phyloP scores from a whole-genome alignment of 2,888 invertebrate genomes.

The Hyalella azteca region DNA sequence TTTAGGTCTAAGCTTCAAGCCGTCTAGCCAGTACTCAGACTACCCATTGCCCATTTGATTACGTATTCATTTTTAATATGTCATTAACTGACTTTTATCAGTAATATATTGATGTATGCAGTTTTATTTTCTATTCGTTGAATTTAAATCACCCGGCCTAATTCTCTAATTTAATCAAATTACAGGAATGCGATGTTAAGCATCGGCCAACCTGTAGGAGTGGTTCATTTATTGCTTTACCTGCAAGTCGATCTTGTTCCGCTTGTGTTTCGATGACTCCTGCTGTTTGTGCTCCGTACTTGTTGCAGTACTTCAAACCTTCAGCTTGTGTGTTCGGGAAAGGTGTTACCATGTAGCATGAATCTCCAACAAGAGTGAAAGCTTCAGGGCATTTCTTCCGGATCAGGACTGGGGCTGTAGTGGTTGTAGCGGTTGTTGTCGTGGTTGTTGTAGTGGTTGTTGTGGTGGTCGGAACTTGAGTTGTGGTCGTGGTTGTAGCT shows the following conservation, averaged over 20 bases:
- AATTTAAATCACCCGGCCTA: no score
- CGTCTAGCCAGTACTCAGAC: no score
- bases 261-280: not conserved
- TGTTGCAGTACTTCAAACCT: not conserved
- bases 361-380: not conserved
- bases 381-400: not conserved
- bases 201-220: no score
- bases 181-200: no score
- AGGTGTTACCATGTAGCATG: not conserved
- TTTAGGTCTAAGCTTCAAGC: no score
- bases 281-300: not conserved
- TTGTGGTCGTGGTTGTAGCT: not conserved
- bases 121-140: no score
- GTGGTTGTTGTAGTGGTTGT: not conserved
- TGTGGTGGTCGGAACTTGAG: not conserved
- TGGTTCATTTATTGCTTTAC: no score
- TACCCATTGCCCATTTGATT: no score
- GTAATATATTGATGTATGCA: no score
- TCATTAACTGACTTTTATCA: no score
- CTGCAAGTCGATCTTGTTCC: not conserved
- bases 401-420: not conserved
- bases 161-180: no score
- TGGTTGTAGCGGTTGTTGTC: not conserved
- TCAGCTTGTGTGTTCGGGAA: not conserved
- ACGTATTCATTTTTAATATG: no score